phyloP scores from a whole-genome alignment of 2,113 vertebrate genomes.

The Podocnemis expansa region DNA sequence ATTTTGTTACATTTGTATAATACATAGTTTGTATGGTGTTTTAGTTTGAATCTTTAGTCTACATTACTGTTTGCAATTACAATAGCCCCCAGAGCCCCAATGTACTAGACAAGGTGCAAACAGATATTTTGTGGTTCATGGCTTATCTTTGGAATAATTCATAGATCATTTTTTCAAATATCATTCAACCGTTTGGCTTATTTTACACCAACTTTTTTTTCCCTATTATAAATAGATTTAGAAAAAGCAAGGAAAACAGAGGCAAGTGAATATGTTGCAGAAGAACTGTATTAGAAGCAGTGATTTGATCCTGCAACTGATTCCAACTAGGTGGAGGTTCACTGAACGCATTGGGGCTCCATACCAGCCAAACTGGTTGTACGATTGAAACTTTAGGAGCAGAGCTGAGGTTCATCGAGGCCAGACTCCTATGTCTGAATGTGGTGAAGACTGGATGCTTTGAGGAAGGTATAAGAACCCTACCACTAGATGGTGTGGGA shows the following conservation, averaged over 20 bases:
- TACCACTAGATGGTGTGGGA: neutral
- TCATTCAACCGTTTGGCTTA: neutral
- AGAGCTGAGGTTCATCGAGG: neutral
- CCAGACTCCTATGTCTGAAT: neutral
- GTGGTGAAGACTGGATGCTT: neutral
- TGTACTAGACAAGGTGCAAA: neutral
- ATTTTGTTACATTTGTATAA: conserved; percentile 52
- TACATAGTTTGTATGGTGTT: conserved; percentile 10
- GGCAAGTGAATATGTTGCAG: neutral
- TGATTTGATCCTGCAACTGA: neutral
- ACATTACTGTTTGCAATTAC: conserved; percentile 49
- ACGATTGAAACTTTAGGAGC: neutral
- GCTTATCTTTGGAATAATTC: neutral
- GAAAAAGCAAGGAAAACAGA: neutral
- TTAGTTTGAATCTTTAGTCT: conserved; percentile 53
- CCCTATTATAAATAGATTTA: neutral
- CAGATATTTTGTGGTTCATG: neutral
- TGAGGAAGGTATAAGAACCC: neutral
- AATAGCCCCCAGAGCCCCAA: conserved; percentile 8
- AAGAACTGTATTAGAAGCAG: conserved; percentile 10
- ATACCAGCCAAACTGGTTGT: neutral
- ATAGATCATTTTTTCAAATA: neutral
- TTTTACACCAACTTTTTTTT: neutral
- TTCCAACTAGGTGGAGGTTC: neutral
- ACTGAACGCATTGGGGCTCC: neutral